Percentiles rank a stretch among this genome's conserved stretches.
phyloP scores from a whole-genome alignment of 2,888 invertebrate species.

The Andrena trimmerana region DNA sequence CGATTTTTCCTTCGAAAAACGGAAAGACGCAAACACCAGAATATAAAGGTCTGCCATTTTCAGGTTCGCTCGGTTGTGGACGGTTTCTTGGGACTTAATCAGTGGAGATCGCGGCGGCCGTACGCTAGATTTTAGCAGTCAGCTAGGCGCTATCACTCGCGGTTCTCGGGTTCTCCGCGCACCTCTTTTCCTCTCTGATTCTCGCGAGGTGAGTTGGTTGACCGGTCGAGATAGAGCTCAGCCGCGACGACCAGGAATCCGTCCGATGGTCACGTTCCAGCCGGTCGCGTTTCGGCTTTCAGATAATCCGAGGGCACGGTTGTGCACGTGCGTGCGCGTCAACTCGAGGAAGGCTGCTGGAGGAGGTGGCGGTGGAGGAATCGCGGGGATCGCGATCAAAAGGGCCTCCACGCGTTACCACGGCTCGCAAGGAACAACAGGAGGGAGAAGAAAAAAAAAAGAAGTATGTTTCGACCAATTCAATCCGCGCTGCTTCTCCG shows the following conservation, averaged over 20 bases:
- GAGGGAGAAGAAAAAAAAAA: background rate
- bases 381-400: conserved; percentile 24
- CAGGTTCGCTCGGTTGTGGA: background rate
- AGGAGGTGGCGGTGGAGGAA: background rate
- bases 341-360: conserved; percentile 31
- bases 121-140: conserved; percentile 66
- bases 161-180: conserved; percentile 76
- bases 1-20: background rate
- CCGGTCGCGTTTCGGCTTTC: conserved; percentile 74
- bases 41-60: conserved; percentile 4
- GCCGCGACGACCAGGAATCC: conserved; percentile 77
- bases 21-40: background rate
- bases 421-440: background rate
- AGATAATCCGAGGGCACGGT: conserved; percentile 66
- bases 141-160: conserved; percentile 73
- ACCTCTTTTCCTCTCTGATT: conserved; percentile 36
- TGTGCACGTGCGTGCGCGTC: conserved; percentile 63
- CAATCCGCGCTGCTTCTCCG: conserved; percentile 10
- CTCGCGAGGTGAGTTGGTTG: conserved; percentile 77
- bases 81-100: conserved; percentile 38
- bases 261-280: conserved; percentile 78
- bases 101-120: conserved; percentile 44
- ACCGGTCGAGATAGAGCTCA: conserved; percentile 77
- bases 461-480: background rate
- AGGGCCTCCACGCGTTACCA: conserved; percentile 10